Evolutionary conservation across 2,797 vertebrate species (phyloP).

Genomic region (Lophotriccus pileatus): DNA sequence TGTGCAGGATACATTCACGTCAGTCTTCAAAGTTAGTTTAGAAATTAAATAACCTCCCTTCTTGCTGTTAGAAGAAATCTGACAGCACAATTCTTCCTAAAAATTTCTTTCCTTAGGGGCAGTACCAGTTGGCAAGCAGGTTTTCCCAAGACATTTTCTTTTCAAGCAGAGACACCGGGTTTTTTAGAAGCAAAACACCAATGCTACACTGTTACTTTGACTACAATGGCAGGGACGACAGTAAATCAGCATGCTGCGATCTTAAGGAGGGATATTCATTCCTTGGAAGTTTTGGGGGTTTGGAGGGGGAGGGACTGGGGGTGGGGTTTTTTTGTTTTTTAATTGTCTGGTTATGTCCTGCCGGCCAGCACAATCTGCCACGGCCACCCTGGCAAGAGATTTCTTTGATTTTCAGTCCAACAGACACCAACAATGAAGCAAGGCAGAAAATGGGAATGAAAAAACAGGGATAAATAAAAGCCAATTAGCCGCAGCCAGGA

Average conservation of each 20-base stretch:
- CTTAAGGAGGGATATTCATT: not conserved
- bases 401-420: not conserved
- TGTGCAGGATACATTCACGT: not conserved
- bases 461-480: not conserved
- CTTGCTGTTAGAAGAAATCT: not conserved
- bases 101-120: not conserved
- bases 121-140: not conserved
- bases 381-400: not conserved
- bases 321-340: not conserved
- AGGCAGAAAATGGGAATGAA: not conserved
- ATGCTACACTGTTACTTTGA: not conserved
- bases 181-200: not conserved
- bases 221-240: not conserved
- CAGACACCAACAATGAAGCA: not conserved
- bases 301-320: accelerated
- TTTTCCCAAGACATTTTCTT: not conserved
- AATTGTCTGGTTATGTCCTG: not conserved
- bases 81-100: not conserved
- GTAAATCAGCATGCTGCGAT: not conserved
- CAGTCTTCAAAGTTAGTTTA: not conserved
- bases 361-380: not conserved
- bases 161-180: not conserved
- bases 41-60: not conserved
- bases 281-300: too few relatives aligned
- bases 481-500: not conserved